These are phyloP conservation scores for Micropoecilia bifurca DNA, from an alignment of 2,797 vertebrate genomes.

Conservation along the genomic window DNA sequence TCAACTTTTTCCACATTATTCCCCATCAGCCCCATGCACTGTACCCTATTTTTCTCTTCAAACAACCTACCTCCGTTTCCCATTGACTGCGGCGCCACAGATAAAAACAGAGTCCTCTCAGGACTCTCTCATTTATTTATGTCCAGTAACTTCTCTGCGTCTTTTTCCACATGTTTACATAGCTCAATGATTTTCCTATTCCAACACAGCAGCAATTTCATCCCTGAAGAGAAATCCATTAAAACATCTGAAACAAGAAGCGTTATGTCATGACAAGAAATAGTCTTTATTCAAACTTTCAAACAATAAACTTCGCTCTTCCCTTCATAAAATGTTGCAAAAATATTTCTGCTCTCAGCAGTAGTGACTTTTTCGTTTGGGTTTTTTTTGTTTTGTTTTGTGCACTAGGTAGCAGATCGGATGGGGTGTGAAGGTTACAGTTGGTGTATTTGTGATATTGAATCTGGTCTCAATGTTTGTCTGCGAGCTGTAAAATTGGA, in stretches of 20 bases:
- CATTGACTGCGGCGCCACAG: slow-evolving; percentile 37
- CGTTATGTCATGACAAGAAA: slow-evolving; percentile 51
- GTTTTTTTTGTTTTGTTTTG: slow-evolving; percentile 56
- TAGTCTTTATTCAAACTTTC: slow-evolving; percentile 58
- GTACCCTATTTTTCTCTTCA: slow-evolving; percentile 33
- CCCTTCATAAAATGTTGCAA: slow-evolving; percentile 40
- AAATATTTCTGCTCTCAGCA: slow-evolving; percentile 37
- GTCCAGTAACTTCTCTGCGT: slow-evolving; percentile 41
- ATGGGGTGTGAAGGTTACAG: slow-evolving; percentile 14
- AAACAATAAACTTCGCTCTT: slow-evolving; percentile 52
- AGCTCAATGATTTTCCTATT: slow-evolving; percentile 47
- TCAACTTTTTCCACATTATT: slow-evolving; percentile 71
- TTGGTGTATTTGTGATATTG: slow-evolving; percentile 28
- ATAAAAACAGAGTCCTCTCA: slow-evolving; percentile 38
- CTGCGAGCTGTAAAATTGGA: slow-evolving; percentile 21
- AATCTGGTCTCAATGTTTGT: slow-evolving; percentile 39
- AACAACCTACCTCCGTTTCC: slow-evolving; percentile 18
- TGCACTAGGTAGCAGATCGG: slow-evolving; percentile 43
- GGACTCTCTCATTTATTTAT: slow-evolving; percentile 50
- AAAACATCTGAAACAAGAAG: slow-evolving; percentile 58
- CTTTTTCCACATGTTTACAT: slow-evolving; percentile 37
- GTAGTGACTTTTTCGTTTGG: slow-evolving; percentile 28
- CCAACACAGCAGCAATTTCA: slow-evolving; percentile 33
- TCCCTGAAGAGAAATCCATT: slow-evolving; percentile 50
- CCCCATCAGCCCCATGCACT: slow-evolving; percentile 56